Conservation (phyloP, 2,888 invertebrate species). For the Cosmopolites sordidus region DNA sequence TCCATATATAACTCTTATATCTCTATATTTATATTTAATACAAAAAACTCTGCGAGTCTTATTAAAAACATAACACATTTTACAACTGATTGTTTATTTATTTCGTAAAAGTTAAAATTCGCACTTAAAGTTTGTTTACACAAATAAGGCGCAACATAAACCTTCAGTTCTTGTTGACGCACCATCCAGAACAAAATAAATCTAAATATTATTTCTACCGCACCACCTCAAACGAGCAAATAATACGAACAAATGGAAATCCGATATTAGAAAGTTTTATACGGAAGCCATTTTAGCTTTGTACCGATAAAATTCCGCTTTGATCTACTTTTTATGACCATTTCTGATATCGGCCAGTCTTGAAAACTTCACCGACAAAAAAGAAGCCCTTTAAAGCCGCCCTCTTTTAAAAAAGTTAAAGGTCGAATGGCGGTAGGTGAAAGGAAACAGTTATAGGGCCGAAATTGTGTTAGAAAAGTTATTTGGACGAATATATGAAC, state of each 20-base stretch:
- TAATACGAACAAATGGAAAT: not conserved
- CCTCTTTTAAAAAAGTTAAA: not conserved
- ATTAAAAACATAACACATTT: too few relatives aligned
- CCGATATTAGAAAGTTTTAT: conserved; percentile 1
- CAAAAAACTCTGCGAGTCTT: too few relatives aligned
- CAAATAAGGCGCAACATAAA: too few relatives aligned
- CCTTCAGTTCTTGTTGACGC: too few relatives aligned
- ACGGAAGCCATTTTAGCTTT: not conserved
- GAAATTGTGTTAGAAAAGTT: not conserved
- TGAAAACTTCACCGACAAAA: not conserved
- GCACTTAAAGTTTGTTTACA: too few relatives aligned
- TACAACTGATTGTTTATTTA: too few relatives aligned
- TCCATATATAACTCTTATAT: too few relatives aligned
- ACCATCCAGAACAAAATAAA: not conserved
- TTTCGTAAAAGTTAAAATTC: too few relatives aligned
- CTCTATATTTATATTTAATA: too few relatives aligned
- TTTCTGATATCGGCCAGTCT: not conserved
- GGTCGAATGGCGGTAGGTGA: not conserved
- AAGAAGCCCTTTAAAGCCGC: not conserved
- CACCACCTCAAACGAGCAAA: not conserved
- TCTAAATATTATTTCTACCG: not conserved
- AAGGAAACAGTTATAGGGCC: not conserved
- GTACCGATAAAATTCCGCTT: conserved; percentile 1
- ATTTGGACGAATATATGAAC: not conserved
- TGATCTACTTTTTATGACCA: not conserved